Percentiles rank a stretch among this genome's conserved stretches.
Evolutionary conservation across 2,797 vertebrate species (phyloP).

Genomic region (Pogoniulus pusillus): DNA sequence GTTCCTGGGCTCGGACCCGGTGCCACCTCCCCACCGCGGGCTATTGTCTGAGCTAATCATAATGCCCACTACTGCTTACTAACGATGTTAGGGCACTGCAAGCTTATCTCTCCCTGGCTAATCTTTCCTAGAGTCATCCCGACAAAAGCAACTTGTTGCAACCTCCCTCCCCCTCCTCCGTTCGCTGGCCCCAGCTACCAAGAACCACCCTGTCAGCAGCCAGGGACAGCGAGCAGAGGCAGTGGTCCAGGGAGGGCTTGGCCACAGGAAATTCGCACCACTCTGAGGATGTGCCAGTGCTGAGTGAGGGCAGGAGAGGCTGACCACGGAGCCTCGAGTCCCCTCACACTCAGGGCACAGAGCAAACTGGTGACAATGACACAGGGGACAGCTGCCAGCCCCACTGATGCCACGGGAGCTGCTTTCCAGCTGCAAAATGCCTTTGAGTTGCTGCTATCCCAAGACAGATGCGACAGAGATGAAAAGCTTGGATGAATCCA

Average conservation of each 20-base stretch:
- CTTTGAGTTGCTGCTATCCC: no score
- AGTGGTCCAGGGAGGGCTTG: background rate
- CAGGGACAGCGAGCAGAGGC: background rate
- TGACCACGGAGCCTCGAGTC: background rate
- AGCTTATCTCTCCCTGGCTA: constrained; percentile 62
- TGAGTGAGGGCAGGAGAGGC: background rate
- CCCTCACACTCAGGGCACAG: rapidly evolving
- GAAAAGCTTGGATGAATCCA: background rate
- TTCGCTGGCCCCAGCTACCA: background rate
- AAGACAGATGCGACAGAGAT: background rate
- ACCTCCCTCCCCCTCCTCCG: background rate
- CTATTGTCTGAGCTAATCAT: constrained; percentile 67
- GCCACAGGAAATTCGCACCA: background rate
- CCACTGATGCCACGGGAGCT: background rate
- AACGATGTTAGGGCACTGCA: constrained; percentile 22
- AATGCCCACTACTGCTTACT: constrained; percentile 57
- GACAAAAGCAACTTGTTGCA: constrained; percentile 40
- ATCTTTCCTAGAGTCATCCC: constrained; percentile 61
- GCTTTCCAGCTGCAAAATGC: background rate
- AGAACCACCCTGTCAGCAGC: background rate
- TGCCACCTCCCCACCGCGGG: background rate
- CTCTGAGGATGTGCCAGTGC: background rate
- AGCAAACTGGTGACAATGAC: background rate
- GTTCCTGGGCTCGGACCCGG: background rate
- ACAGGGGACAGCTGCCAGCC: background rate